Evolutionary conservation across 2,797 vertebrate genomes (phyloP).

Genomic region (Microctenopoma steveboyesi): DNA sequence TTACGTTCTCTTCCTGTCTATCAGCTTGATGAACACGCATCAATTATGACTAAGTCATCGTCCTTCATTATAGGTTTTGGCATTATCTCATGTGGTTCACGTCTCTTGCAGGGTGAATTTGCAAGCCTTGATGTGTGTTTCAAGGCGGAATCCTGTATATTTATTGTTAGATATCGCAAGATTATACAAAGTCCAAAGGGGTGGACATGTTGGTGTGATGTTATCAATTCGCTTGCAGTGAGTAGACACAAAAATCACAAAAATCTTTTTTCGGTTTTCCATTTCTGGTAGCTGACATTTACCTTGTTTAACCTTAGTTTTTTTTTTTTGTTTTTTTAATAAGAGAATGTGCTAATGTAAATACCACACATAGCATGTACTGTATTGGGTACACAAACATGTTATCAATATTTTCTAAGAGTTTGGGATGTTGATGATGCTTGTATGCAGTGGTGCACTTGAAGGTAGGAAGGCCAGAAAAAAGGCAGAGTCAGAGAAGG

Average conservation of each 20-base stretch:
- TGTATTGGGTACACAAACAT: neutral
- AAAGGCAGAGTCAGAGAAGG: constrained; percentile 25
- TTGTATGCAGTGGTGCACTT: constrained; percentile 9
- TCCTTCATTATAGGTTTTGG: constrained; percentile 33
- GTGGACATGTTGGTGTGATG: neutral
- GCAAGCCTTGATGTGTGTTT: constrained; percentile 3
- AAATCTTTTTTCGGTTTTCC: neutral
- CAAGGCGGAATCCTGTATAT: neutral
- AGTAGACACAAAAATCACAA: neutral
- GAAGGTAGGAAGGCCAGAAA: constrained; percentile 60
- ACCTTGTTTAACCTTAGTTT: neutral
- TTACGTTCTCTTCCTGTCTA: constrained; percentile 34
- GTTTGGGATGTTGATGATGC: constrained; percentile 7
- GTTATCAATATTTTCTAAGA: neutral
- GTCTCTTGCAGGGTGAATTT: neutral
- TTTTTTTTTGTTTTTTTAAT: neutral
- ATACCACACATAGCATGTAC: neutral
- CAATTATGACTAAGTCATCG: constrained; percentile 56
- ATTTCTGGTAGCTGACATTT: neutral
- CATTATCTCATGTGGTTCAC: constrained; percentile 1
- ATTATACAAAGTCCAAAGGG: neutral
- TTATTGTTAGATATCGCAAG: neutral
- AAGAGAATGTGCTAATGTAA: neutral
- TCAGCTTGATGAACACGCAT: constrained; percentile 43
- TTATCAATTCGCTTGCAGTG: neutral